A percentile compares a stretch with the other conserved stretches of the same genome.
phyloP scores from a whole-genome alignment of 2,797 vertebrate species.

The Apodemus agrarius region DNA sequence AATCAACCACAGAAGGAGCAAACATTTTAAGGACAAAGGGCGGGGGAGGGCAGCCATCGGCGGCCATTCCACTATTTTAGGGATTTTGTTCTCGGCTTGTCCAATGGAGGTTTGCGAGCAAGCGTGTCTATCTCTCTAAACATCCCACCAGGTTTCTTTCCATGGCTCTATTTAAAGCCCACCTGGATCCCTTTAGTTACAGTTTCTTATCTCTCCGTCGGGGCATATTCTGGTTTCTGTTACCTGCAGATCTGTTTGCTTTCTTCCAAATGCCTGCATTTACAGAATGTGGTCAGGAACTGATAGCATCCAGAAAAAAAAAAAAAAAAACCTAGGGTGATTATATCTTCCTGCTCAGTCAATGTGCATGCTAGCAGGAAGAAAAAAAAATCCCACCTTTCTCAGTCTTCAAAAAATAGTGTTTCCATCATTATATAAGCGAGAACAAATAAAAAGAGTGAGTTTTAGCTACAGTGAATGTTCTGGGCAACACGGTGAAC shows the following conservation, averaged over 20 bases:
- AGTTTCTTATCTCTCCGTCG: constrained; percentile 81
- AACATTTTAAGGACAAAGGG: not conserved
- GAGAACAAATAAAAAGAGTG: constrained; percentile 51
- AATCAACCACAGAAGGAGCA: constrained; percentile 62
- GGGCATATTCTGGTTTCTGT: constrained; percentile 81
- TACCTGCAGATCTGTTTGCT: constrained; percentile 81
- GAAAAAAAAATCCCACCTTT: constrained; percentile 85
- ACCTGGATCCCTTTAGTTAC: constrained; percentile 84
- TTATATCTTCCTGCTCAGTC: constrained; percentile 89
- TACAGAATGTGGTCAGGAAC: constrained; percentile 85
- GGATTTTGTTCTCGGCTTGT: constrained; percentile 68
- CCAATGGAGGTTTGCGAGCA: constrained; percentile 58
- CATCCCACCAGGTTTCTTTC: constrained; percentile 37
- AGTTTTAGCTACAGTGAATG: constrained; percentile 62
- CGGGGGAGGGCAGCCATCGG: not conserved
- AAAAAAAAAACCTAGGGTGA: constrained; percentile 87
- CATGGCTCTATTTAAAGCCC: constrained; percentile 73
- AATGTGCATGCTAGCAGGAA: constrained; percentile 84
- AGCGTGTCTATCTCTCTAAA: constrained; percentile 49
- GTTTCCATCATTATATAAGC: constrained; percentile 68
- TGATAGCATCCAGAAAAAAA: constrained; percentile 87
- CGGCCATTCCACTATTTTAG: not conserved
- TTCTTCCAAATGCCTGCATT: constrained; percentile 78
- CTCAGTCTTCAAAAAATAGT: constrained; percentile 28
- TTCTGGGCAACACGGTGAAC: constrained; percentile 73